A percentile compares a stretch with the other conserved stretches of the same genome.
phyloP scores from a whole-genome alignment of 2,797 vertebrate species.

The Diplodus puntazzo region DNA sequence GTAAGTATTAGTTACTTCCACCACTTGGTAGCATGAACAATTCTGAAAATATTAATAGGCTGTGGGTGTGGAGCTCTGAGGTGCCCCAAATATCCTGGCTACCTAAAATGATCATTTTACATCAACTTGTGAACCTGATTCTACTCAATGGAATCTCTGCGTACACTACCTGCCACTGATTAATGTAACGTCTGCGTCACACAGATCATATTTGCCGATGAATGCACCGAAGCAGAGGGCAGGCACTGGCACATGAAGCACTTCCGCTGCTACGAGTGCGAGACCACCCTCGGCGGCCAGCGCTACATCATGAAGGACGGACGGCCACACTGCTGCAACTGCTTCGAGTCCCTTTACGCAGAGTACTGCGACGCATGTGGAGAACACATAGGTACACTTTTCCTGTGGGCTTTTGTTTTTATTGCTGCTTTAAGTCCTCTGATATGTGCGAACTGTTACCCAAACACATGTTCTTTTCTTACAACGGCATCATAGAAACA shows the following conservation, averaged over 20 bases:
- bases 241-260: conserved; percentile 99
- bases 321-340: conserved; percentile 97
- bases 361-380: conserved; percentile 98
- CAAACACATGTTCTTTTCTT: conserved; percentile 50
- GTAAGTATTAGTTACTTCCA: too few species aligned
- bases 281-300: conserved; percentile 95
- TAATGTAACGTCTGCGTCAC: conserved; percentile 45
- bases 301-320: conserved; percentile 99
- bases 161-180: conserved; percentile 36
- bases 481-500: conserved; percentile 38
- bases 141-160: background rate
- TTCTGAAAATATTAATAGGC: too few species aligned
- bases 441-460: conserved; percentile 27
- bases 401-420: background rate
- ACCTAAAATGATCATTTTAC: background rate
- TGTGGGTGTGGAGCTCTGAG: background rate
- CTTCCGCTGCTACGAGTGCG: conserved; percentile 98
- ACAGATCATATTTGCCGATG: conserved; percentile 98
- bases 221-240: conserved; percentile 97
- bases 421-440: conserved; percentile 10
- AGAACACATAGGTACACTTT: conserved; percentile 94
- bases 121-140: conserved; percentile 4
- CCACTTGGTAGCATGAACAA: too few species aligned
- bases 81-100: background rate
- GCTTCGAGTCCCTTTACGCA: conserved; percentile 96